Percentiles rank a stretch among this genome's conserved stretches.
These are phyloP conservation scores for Todiramphus saurophagus DNA, from an alignment of 2,113 vertebrate genomes.

Conservation along the genomic window DNA sequence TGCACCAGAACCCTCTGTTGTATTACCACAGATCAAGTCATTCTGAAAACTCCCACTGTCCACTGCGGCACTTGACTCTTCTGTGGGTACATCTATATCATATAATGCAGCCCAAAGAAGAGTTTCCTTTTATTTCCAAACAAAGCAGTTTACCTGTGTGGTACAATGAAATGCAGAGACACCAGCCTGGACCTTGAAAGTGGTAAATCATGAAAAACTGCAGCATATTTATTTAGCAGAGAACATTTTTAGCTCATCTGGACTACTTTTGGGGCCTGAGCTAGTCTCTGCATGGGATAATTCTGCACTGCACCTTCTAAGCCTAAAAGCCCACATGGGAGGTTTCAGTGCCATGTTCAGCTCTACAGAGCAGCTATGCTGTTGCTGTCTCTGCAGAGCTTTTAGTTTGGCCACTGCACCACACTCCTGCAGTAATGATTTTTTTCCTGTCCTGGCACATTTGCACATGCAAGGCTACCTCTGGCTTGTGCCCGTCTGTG, in stretches of 20 bases:
- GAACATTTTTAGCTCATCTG: neutral
- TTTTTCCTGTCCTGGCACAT: neutral
- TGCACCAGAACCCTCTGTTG: neutral
- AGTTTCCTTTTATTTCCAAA: neutral
- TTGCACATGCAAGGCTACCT: neutral
- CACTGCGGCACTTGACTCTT: neutral
- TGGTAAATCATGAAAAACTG: neutral
- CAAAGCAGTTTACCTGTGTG: neutral
- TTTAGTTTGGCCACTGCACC: neutral
- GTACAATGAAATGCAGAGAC: neutral
- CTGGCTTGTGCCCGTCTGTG: neutral
- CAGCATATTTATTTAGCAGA: neutral
- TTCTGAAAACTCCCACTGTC: neutral
- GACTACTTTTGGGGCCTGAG: neutral
- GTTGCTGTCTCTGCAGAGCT: neutral
- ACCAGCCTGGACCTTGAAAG: neutral
- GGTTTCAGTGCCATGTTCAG: accelerated
- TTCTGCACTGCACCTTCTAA: neutral
- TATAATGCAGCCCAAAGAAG: neutral
- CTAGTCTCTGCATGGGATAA: neutral
- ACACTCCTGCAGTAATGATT: neutral
- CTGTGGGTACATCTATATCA: accelerated
- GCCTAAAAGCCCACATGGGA: neutral
- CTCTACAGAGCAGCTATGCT: neutral
- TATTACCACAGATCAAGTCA: neutral